Evolutionary conservation across 2,888 invertebrate species (phyloP).

Genomic region (Cephalotes varians): DNA sequence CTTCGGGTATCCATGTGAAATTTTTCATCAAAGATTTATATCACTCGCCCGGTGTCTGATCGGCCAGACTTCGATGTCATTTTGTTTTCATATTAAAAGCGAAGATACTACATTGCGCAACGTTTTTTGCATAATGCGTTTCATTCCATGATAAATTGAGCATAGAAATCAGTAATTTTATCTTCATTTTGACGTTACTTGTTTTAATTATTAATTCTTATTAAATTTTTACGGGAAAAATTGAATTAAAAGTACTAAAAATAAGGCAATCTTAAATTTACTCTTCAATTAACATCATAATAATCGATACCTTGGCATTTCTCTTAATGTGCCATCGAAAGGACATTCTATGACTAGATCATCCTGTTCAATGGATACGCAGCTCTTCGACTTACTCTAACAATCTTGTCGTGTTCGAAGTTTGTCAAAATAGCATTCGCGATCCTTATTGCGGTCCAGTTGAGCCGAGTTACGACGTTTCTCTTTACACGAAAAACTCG

Average conservation of each 20-base stretch:
- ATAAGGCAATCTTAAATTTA: too few species aligned
- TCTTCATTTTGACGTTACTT: background rate
- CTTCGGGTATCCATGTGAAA: constrained; percentile 30
- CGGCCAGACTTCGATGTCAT: background rate
- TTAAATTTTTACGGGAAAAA: background rate
- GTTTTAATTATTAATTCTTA: background rate
- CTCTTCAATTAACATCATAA: too few species aligned
- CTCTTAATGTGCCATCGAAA: background rate
- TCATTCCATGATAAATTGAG: background rate
- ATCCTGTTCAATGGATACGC: background rate
- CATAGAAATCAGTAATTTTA: background rate
- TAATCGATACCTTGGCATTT: background rate
- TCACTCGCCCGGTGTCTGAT: background rate
- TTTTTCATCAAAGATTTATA: constrained; percentile 43
- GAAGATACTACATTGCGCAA: background rate
- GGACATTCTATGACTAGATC: background rate
- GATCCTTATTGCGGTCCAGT: background rate
- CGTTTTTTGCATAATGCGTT: background rate
- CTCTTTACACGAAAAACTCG: constrained; percentile 1
- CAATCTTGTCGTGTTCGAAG: background rate
- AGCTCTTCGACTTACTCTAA: background rate
- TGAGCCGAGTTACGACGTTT: background rate
- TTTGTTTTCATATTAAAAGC: background rate
- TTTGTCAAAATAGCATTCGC: background rate
- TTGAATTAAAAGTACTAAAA: background rate